Evolutionary conservation across 1,140 invertebrate species (phyloP).

Genomic region (Procambarus clarkii): DNA sequence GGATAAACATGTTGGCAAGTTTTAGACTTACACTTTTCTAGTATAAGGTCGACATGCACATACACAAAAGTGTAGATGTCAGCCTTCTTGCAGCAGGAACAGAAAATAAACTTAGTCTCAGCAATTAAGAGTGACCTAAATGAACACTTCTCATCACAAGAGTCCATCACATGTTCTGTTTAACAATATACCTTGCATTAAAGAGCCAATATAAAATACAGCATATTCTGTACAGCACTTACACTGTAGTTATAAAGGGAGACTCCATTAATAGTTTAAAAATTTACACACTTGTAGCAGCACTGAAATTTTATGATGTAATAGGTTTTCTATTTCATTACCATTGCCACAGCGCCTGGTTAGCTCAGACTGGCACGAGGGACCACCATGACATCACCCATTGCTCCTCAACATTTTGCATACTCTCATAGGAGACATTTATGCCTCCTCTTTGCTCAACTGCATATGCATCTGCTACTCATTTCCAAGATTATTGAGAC

Average conservation of each 20-base stretch:
- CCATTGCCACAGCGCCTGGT: slow-evolving; percentile 30
- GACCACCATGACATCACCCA: background rate
- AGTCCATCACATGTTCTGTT: background rate
- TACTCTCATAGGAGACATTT: background rate
- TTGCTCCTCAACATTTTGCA: background rate
- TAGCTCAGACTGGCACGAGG: slow-evolving; percentile 31
- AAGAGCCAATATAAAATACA: background rate
- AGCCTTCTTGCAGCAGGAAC: background rate
- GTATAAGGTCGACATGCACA: slow-evolving; percentile 23
- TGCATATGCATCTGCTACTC: background rate
- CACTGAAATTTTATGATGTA: background rate
- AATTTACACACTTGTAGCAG: background rate
- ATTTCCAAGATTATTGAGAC: background rate
- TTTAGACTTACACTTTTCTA: slow-evolving; percentile 27
- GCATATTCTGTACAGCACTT: background rate
- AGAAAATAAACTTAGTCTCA: slow-evolving; percentile 12
- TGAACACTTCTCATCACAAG: background rate
- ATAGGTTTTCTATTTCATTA: background rate
- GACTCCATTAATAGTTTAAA: background rate
- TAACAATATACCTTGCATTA: background rate
- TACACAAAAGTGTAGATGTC: slow-evolving; percentile 7
- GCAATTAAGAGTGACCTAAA: background rate
- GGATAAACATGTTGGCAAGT: slow-evolving; percentile 17
- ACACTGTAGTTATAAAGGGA: background rate
- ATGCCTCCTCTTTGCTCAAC: background rate